Evolutionary conservation across 2,888 invertebrate species (phyloP), one percentile per base, ranked within the genome.

Genomic region (Neria commutata): DNA sequence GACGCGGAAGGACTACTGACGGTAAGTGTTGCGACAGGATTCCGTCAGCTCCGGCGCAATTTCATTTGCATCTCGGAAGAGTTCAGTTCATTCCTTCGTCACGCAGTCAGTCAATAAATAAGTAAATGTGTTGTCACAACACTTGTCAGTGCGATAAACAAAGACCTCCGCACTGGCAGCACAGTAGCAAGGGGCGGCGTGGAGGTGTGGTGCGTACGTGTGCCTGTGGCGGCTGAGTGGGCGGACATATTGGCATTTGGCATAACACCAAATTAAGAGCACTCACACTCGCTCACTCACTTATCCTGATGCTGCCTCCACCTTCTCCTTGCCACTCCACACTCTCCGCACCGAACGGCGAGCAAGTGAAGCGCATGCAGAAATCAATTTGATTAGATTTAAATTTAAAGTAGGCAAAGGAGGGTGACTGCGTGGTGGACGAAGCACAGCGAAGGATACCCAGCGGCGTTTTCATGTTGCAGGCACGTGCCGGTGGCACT

Each of bases 361-460:
- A 60, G 61, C 42, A 17, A 4, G 17, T 42, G 21, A 19, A 19
- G 5, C 21, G 42, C 6, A 19, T 37, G 37, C 8, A 42, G 68
- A 76, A 78, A 77, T 78, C 78, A 77, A 78, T 78, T 77, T 76
- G 75, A 77, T 78, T 77, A 77, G 77, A 78, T 78, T 77, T 78
- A 71, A 75, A 75, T 77, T 78, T 77, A 78, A 77, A 78, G 74
- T 74, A 71, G 69, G 68, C 69, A 73, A 74, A 67, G 55, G 59
- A 58, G 50, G 63, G 47, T 55, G 40, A 46, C 23, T 19, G 46
- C 23, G 46, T 10, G 49, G 16, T 49, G 17, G 33, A 19, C 21
- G 16, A n/a, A 11, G 24, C 26, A 17, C 19, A 6, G 4, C 19
- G 10, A 33, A 10, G 16, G 71, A 72, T 71, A 68, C 74, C 70